A percentile compares a stretch with the other conserved stretches of the same genome.
Evolutionary conservation across 2,888 invertebrate genomes (phyloP).

Genomic region (Melanophora roralis): DNA sequence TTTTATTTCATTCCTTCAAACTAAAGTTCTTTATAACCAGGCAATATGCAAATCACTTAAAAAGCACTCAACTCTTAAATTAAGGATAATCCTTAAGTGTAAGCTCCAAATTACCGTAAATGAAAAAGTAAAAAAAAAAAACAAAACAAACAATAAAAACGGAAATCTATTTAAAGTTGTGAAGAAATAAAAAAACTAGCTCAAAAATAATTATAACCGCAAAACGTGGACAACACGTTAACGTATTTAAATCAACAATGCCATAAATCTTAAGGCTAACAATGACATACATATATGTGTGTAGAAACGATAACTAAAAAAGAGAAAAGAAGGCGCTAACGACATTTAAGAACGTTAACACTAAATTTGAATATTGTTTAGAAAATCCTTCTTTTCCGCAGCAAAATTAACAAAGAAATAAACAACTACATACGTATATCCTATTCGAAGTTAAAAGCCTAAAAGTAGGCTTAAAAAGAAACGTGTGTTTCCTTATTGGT

Average conservation of each 20-base stretch:
- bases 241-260: conserved; percentile 60
- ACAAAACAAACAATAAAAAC: conserved; percentile 24
- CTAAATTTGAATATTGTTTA: conserved; percentile 44
- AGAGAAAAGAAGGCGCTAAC: not conserved
- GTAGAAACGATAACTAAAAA: not conserved
- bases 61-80: conserved; percentile 64
- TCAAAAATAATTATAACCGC: not conserved
- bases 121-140: conserved; percentile 1
- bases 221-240: conserved; percentile 37
- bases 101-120: conserved; percentile 42
- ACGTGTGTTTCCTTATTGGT: not conserved
- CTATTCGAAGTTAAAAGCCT: not conserved
- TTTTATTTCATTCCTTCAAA: not conserved
- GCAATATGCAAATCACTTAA: conserved; percentile 62
- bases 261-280: conserved; percentile 59
- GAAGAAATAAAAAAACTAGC: conserved; percentile 13
- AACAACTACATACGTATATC: not conserved
- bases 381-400: conserved; percentile 29
- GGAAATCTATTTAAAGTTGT: conserved; percentile 49
- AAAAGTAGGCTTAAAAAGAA: conserved; percentile 32
- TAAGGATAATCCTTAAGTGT: conserved; percentile 65
- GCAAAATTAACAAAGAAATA: not conserved
- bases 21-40: not conserved
- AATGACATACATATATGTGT: conserved; percentile 23
- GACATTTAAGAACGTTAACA: conserved; percentile 29